phyloP scores from a whole-genome alignment of 2,113 vertebrate genomes.

The Tauraco erythrolophus region DNA sequence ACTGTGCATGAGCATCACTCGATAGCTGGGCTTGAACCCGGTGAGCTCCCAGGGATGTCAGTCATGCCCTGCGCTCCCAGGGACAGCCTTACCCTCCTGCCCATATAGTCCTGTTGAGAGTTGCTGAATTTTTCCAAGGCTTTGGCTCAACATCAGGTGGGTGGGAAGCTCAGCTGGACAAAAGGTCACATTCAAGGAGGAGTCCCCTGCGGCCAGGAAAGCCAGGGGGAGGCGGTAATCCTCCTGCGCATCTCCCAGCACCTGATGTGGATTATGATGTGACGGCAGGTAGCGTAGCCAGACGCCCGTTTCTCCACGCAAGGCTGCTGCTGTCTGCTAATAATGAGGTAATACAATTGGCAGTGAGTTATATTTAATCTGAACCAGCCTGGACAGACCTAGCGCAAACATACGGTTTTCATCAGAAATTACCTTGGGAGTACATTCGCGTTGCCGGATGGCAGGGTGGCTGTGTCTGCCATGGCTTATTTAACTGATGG shows the following conservation, averaged over 20 bases:
- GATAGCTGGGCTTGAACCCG: background rate
- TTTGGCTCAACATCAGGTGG: background rate
- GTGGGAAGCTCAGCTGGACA: background rate
- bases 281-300: background rate
- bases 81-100: background rate
- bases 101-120: accelerated
- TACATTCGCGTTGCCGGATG: background rate
- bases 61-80: accelerated
- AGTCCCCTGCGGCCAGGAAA: background rate
- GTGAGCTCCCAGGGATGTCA: background rate
- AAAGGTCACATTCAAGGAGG: background rate
- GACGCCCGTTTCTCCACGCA: background rate
- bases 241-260: background rate
- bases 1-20: background rate
- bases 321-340: constrained; percentile 34
- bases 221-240: background rate
- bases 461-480: background rate
- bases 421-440: constrained; percentile 38
- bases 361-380: background rate
- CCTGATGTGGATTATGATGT: background rate
- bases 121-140: background rate
- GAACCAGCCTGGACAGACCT: background rate
- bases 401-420: constrained; percentile 26
- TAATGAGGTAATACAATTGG: constrained; percentile 61
- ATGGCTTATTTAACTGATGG: background rate